A percentile compares a stretch with the other conserved stretches of the same genome.
These are phyloP conservation scores for Myotis planiceps DNA, from an alignment of 2,797 vertebrate species.

Conservation along the genomic window DNA sequence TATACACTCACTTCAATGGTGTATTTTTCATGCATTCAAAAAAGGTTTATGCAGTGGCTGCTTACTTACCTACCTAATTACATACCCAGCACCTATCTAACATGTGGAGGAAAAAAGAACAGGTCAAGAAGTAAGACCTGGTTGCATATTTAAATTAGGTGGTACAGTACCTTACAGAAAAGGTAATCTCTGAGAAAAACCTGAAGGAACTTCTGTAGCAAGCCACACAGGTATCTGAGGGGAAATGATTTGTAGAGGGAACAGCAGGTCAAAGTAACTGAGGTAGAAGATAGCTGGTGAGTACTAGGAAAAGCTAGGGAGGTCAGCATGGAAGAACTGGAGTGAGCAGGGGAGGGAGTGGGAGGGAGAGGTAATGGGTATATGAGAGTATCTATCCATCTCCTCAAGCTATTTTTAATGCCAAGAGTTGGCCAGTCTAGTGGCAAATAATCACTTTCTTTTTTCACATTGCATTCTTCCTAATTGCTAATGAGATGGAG, in stretches of 20 bases:
- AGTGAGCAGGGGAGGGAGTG: not conserved
- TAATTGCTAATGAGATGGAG: slow-evolving; percentile 1
- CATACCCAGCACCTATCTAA: not conserved
- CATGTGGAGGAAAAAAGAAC: not conserved
- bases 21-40: slow-evolving; percentile 7
- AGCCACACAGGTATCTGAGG: not conserved
- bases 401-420: not conserved
- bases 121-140: not conserved
- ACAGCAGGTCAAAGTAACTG: not conserved
- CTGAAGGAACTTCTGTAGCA: not conserved
- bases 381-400: not conserved
- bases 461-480: not conserved
- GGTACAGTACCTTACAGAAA: not conserved
- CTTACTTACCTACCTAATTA: not conserved
- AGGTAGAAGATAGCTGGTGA: not conserved
- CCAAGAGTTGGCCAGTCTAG: not conserved
- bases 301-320: not conserved
- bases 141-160: not conserved
- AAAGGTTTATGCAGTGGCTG: not conserved
- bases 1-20: not conserved
- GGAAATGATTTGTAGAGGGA: not conserved
- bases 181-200: not conserved
- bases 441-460: not conserved
- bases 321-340: not conserved
- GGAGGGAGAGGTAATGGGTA: not conserved